Conservation (phyloP, 2,113 vertebrate species). For the Psophia crepitans region DNA sequence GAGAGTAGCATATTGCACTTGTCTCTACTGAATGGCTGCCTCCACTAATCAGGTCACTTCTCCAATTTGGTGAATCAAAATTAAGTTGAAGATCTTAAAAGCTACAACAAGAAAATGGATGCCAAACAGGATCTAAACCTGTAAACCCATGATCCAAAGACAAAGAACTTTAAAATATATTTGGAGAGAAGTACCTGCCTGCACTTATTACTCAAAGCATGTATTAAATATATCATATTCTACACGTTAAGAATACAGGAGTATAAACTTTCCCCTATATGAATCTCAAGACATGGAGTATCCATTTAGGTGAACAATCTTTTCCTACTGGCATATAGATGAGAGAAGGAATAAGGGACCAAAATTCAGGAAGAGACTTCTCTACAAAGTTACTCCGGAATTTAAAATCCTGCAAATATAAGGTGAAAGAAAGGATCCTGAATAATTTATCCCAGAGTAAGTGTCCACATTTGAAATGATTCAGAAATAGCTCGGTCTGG, state of each 20-base stretch:
- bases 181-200: background rate
- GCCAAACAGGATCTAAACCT: background rate
- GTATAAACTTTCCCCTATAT: background rate
- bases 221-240: background rate
- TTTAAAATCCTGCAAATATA: slow-evolving; percentile 27
- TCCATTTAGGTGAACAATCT: background rate
- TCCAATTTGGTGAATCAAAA: background rate
- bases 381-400: background rate
- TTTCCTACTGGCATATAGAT: background rate
- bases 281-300: background rate
- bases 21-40: slow-evolving; percentile 3
- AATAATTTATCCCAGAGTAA: slow-evolving; percentile 60
- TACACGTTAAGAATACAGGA: background rate
- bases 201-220: background rate
- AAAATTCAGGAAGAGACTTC: background rate
- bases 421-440: slow-evolving; percentile 31
- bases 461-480: slow-evolving; percentile 29
- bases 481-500: slow-evolving; percentile 34
- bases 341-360: background rate
- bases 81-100: background rate
- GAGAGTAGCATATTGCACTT: slow-evolving; percentile 2
- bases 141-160: background rate
- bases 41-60: background rate
- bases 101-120: background rate
- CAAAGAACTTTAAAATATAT: background rate